Evolutionary conservation across 2,797 vertebrate species (phyloP), one percentile per base, ranked within the genome.

Genomic region (Pampus argenteus): DNA sequence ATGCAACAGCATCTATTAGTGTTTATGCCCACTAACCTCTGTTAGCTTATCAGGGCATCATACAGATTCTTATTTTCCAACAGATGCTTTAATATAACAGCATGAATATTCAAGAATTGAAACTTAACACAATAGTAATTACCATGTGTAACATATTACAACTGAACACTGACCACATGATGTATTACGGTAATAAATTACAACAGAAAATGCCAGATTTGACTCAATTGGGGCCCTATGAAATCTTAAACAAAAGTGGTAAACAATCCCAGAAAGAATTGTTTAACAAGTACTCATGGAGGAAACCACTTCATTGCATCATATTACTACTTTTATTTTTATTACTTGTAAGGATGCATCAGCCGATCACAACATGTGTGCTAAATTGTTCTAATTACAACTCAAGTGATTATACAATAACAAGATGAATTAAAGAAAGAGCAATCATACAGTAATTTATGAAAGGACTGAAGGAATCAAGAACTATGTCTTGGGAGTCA

Each of bases 1-100:
- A 65, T 55, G 69, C 79, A 76, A 58, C 79, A 60, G 34, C 69
- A 72, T 86, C 73, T 85, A 71, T 74, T 83, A 81, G 44, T 77
- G 78, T 83, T 81, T 59, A 68, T 74, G 80, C 70, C 62, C 78
- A 79, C 76, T 79, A 89, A 82, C 71, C 72, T 74, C 73, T 42
- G 73, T 80, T 75, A 77, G 80, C 71, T 86, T 91, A 91, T 89
- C 86, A 15, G 61, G 60, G 45, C 38, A 79, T 86, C 81, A 63
- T 55, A 63, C 79, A 78, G 25, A 34, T 45, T 68, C 34, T 66
- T 42, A 66, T 75, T 85, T 83, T 47, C 34, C 45, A 52, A 58
- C 63, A 86, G 44, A 82, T 67, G 66, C 64, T 73, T 62, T 71
- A 82, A 78, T 66, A 62, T 31, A 48, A 28, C 61, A 26, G 13